Conservation (phyloP, 2,113 vertebrate genomes). For the Catagonus wagneri region DNA sequence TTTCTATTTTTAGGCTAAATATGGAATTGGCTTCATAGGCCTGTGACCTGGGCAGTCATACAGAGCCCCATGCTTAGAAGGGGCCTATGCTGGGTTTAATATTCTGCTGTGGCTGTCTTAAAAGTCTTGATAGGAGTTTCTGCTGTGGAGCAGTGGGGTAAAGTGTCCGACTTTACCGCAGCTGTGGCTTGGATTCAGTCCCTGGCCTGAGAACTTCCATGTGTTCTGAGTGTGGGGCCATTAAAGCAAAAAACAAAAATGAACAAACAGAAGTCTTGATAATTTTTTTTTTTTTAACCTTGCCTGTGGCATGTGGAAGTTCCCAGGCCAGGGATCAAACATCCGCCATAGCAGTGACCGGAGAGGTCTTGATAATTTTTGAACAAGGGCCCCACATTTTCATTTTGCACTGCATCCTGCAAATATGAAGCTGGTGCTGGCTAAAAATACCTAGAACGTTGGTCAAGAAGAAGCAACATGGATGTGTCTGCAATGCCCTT, state of each 20-base stretch:
- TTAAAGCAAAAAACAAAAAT: too few species aligned
- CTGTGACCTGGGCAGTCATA: neutral
- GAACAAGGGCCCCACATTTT: neutral
- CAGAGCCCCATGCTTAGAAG: neutral
- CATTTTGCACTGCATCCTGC: neutral
- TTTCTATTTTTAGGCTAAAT: neutral
- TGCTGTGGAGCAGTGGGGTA: too few species aligned
- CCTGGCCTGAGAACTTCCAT: too few species aligned
- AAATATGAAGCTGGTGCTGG: neutral
- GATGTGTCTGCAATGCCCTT: neutral
- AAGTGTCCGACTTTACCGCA: too few species aligned
- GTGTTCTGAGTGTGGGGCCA: too few species aligned
- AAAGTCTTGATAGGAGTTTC: neutral
- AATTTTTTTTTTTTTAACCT: too few species aligned
- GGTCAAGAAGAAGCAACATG: neutral
- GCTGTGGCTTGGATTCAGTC: too few species aligned
- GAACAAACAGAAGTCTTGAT: too few species aligned
- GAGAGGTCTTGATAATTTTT: neutral
- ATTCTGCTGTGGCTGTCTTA: neutral
- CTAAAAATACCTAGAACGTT: neutral
- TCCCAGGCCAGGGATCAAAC: too few species aligned
- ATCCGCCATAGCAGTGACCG: too few species aligned
- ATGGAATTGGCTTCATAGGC: neutral
- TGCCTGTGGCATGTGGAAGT: too few species aligned
- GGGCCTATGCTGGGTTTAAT: neutral